These are phyloP conservation scores for Darevskia nairensis DNA, from an alignment of 2,797 vertebrate genomes.

Conservation along the genomic window DNA sequence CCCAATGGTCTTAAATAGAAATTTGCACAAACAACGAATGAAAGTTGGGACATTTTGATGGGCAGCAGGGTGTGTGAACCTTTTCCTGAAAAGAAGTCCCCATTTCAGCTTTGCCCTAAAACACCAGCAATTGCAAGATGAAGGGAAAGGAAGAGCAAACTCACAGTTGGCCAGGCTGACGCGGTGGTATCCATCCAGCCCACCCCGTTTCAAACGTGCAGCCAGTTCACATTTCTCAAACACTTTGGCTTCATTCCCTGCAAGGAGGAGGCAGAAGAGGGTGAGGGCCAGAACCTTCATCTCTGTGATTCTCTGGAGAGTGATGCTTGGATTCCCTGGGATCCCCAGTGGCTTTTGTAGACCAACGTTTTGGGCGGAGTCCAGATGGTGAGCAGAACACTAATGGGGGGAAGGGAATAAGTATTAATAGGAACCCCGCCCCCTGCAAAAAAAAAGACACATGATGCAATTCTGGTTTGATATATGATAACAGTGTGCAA, in stretches of 20 bases:
- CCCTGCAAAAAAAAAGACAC: no score
- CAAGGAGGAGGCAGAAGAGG: neutral
- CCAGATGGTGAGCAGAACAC: neutral
- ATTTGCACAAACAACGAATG: no score
- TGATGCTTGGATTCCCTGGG: neutral
- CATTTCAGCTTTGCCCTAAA: neutral
- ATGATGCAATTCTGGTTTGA: no score
- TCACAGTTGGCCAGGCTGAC: neutral
- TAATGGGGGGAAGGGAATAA: neutral
- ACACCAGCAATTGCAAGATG: neutral
- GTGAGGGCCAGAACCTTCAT: neutral
- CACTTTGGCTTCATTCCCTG: neutral
- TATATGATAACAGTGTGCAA: no score
- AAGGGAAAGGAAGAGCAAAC: neutral
- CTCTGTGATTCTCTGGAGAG: neutral
- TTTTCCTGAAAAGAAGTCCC: no score
- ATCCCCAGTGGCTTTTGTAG: neutral
- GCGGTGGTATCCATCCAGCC: neutral
- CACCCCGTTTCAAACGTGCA: fast-evolving
- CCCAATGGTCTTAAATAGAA: no score
- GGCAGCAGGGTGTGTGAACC: no score
- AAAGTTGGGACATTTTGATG: no score
- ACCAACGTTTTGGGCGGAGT: neutral
- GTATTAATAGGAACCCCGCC: no score
- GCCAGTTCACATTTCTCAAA: neutral